Conservation (phyloP, 2,797 vertebrate genomes). For the Scolopax bukidnonensis region DNA sequence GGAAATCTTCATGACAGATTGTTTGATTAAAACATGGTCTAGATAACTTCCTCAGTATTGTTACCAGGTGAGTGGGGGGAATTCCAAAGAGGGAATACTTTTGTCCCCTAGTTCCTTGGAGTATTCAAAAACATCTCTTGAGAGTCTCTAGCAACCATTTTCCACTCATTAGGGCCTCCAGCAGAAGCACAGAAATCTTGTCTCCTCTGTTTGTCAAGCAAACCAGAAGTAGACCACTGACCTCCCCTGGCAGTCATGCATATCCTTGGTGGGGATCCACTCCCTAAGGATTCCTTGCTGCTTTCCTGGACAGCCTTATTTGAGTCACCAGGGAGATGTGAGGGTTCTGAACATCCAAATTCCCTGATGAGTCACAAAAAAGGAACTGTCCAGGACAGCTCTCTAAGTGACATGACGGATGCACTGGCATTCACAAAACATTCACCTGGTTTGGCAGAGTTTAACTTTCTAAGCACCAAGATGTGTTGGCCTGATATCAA, state of each 20-base stretch:
- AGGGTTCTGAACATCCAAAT: not conserved
- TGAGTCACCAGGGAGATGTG: not conserved
- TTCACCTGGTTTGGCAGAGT: not conserved
- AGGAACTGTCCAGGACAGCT: not conserved
- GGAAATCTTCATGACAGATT: not conserved
- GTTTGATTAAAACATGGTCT: not conserved
- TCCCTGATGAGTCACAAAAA: not conserved
- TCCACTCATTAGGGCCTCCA: not conserved
- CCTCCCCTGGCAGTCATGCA: not conserved
- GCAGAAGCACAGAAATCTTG: not conserved
- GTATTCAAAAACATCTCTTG: not conserved
- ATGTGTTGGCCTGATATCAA: not conserved
- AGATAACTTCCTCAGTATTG: not conserved
- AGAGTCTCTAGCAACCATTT: not conserved
- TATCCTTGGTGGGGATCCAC: not conserved
- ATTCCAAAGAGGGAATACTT: not conserved
- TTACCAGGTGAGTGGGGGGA: not conserved
- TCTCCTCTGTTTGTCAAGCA: not conserved
- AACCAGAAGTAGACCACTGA: not conserved
- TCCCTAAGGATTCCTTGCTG: not conserved
- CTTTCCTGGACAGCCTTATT: not conserved
- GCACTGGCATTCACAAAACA: not conserved
- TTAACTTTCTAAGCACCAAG: not conserved
- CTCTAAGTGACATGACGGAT: accelerated
- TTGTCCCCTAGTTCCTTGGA: not conserved